Conservation (phyloP, 1,140 invertebrate genomes). For the Formica exsecta region DNA sequence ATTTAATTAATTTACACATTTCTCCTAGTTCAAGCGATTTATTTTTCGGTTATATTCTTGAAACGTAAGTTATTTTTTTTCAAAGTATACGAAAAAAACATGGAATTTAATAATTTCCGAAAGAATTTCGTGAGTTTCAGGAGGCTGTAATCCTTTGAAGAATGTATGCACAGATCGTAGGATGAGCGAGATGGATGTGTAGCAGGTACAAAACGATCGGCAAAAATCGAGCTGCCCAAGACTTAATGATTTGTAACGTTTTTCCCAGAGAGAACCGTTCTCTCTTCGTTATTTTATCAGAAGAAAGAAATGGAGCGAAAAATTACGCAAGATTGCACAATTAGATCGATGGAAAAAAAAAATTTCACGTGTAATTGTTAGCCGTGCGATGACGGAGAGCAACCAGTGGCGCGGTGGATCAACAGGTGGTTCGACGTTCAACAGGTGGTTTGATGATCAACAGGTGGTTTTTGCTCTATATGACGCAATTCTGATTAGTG, state of each 20-base stretch:
- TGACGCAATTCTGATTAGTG: background rate
- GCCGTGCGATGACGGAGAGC: conserved; percentile 29
- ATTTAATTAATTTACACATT: background rate
- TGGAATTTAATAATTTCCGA: background rate
- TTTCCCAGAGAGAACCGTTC: background rate
- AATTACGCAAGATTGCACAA: conserved; percentile 5
- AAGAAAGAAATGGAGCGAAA: conserved; percentile 8
- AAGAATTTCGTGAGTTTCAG: background rate
- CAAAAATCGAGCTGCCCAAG: background rate
- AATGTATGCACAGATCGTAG: conserved; percentile 76
- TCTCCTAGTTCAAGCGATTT: background rate
- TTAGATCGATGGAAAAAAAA: conserved; percentile 17
- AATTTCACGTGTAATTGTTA: conserved; percentile 23
- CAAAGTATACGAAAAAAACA: background rate
- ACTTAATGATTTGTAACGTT: conserved; percentile 7
- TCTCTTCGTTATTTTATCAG: background rate
- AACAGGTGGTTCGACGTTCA: conserved; percentile 49
- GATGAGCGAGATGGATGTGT: background rate
- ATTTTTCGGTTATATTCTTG: background rate
- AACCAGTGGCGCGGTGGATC: conserved; percentile 57
- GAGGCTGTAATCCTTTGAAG: background rate
- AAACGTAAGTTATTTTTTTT: background rate
- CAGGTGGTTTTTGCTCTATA: conserved; percentile 38
- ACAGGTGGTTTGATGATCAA: conserved; percentile 19
- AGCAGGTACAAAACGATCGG: background rate